Evolutionary conservation across 2,888 invertebrate species (phyloP).

Genomic region (Lepeophtheirus nordmannii): DNA sequence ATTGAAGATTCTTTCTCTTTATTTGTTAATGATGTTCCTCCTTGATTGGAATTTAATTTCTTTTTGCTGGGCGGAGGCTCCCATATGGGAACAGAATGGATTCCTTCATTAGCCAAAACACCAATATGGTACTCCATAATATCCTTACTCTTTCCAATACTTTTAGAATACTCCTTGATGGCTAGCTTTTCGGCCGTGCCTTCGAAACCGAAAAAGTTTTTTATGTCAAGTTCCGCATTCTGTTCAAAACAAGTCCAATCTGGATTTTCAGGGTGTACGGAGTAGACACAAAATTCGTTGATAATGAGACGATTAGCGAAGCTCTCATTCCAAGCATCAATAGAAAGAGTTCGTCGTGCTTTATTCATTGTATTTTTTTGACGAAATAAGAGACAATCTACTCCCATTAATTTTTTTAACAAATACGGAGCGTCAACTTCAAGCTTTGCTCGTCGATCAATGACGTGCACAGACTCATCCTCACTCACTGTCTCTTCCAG

Average conservation of each 20-base stretch:
- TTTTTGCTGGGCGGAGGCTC: conserved; percentile 16
- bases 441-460: conserved; percentile 69
- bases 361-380: conserved; percentile 75
- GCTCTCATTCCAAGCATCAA: conserved; percentile 82
- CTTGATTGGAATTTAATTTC: background rate
- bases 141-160: conserved; percentile 78
- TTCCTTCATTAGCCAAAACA: conserved; percentile 57
- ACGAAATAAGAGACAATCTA: conserved; percentile 74
- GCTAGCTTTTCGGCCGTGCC: conserved; percentile 84
- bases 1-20: background rate
- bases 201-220: conserved; percentile 87
- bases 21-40: background rate
- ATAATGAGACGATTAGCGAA: conserved; percentile 67
- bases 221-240: conserved; percentile 74
- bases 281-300: conserved; percentile 71
- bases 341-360: conserved; percentile 57
- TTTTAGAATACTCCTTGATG: conserved; percentile 83
- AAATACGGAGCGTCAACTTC: conserved; percentile 86
- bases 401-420: conserved; percentile 85
- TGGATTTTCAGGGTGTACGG: conserved; percentile 77
- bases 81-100: conserved; percentile 51
- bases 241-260: conserved; percentile 95
- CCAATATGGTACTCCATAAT: conserved; percentile 76
- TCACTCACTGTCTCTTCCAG: conserved; percentile 56
- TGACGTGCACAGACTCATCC: conserved; percentile 59